A percentile compares a stretch with the other conserved stretches of the same genome.
phyloP scores from a whole-genome alignment of 2,113 vertebrate genomes.

The Oryzias curvinotus region DNA sequence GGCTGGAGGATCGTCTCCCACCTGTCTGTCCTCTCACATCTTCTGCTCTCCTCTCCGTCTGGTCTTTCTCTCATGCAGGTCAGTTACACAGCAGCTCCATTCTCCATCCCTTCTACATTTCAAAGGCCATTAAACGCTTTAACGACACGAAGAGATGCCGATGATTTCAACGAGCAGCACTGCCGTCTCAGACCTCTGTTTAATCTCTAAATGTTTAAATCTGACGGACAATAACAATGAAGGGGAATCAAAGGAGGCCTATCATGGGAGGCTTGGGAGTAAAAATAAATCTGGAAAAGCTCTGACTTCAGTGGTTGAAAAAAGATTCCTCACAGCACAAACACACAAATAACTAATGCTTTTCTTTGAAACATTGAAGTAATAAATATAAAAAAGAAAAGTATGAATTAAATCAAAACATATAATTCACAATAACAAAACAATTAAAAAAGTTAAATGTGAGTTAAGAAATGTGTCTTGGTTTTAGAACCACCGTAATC shows the following conservation, averaged over 20 bases:
- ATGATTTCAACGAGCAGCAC: conserved; percentile 64
- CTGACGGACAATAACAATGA: conserved; percentile 45
- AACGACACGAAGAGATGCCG: conserved; percentile 49
- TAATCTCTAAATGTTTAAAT: conserved; percentile 49
- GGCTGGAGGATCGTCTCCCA: conserved; percentile 48
- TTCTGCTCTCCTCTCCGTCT: conserved; percentile 42
- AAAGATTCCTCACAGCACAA: no score
- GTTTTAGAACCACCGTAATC: no score
- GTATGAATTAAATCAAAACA: no score
- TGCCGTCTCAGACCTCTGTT: conserved; percentile 50
- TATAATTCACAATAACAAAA: no score
- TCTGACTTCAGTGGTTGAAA: no score
- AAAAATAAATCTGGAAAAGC: no score
- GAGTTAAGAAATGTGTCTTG: no score
- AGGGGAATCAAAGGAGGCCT: conserved; percentile 34
- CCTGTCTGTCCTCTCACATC: conserved; percentile 42
- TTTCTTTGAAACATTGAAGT: no score
- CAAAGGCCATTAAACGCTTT: conserved; percentile 53
- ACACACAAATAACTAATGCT: no score
- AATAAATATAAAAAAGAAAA: no score
- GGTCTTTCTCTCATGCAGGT: conserved; percentile 45
- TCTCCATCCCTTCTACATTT: conserved; percentile 33
- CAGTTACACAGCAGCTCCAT: conserved; percentile 52
- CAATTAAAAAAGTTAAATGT: no score
- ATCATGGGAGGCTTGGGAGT: no score